Evolutionary conservation across 1,140 invertebrate species (phyloP).

Genomic region (Heterodera carotae): DNA sequence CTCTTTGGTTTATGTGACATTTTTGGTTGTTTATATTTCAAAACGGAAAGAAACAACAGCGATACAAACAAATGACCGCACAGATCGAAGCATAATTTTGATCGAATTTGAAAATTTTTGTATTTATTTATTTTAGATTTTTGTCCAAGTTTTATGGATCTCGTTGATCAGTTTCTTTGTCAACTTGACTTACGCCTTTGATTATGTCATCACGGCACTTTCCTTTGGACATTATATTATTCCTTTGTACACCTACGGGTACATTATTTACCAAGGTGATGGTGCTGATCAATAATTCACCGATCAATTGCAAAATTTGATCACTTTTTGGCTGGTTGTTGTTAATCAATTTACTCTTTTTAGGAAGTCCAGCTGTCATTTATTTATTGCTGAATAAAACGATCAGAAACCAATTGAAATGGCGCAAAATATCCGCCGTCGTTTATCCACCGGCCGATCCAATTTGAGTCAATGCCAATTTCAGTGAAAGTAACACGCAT

Average conservation of each 20-base stretch:
- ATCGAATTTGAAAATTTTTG: background rate
- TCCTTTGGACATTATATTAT: background rate
- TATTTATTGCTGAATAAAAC: background rate
- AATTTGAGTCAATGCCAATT: too few species aligned
- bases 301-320: background rate
- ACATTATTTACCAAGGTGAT: constrained; percentile 4
- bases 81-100: background rate
- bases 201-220: background rate
- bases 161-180: background rate
- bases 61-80: background rate
- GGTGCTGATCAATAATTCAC: background rate
- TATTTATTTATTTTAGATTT: background rate
- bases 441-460: too few species aligned
- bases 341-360: too few species aligned
- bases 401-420: background rate
- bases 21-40: background rate
- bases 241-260: background rate
- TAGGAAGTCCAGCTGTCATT: background rate
- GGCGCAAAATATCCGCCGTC: background rate
- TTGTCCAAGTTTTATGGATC: background rate
- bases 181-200: background rate
- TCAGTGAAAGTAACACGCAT: too few species aligned
- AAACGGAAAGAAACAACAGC: background rate
- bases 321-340: background rate
- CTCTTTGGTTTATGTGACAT: background rate